Evolutionary conservation across 2,797 vertebrate species (phyloP).

Genomic region (Picus viridis): DNA sequence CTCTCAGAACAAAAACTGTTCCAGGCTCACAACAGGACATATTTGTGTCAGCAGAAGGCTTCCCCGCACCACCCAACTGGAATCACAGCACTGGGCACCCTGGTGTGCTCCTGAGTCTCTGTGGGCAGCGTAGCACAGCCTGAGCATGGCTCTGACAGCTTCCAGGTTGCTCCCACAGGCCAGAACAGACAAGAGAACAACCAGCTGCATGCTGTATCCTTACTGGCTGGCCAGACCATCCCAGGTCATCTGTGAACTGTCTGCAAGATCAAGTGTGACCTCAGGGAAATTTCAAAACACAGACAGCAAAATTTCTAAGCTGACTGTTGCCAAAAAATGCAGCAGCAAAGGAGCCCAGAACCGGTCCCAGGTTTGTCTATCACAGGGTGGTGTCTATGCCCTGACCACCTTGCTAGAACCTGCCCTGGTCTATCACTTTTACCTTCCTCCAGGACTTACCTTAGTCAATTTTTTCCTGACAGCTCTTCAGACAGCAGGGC

Average conservation of each 20-base stretch:
- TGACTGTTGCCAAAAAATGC: not conserved
- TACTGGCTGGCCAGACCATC: not conserved
- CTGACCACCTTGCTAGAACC: not conserved
- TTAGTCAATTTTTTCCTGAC: not conserved
- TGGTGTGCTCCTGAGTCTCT: not conserved
- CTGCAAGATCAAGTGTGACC: not conserved
- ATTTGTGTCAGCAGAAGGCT: not conserved
- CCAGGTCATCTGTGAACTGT: not conserved
- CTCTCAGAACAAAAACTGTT: not conserved
- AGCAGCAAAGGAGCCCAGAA: not conserved
- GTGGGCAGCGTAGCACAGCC: not conserved
- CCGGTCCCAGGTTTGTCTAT: not conserved
- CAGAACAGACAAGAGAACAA: not conserved
- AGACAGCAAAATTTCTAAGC: not conserved
- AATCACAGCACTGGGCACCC: accelerated
- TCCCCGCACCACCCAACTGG: not conserved
- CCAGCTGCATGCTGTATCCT: not conserved
- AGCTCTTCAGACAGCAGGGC: not conserved
- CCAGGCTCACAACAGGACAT: not conserved
- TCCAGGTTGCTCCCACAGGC: not conserved
- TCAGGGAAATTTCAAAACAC: not conserved
- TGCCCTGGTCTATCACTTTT: accelerated
- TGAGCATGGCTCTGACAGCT: accelerated
- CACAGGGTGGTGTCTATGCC: accelerated
- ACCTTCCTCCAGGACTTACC: not conserved